Evolutionary conservation across 2,888 invertebrate species (phyloP), one percentile per base, ranked within the genome.

Genomic region (Meliscaeva auricollis): DNA sequence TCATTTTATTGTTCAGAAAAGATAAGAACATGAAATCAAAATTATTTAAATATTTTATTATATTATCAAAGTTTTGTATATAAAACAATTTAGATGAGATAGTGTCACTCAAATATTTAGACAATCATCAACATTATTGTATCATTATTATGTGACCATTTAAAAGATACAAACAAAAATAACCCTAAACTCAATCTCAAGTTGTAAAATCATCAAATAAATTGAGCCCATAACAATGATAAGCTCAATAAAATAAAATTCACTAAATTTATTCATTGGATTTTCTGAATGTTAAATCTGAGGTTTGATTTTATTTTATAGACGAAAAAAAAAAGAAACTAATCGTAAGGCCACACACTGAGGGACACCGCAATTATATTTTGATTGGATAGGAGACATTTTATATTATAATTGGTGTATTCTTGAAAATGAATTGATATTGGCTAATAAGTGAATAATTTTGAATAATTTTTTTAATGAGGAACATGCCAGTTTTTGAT

Each of bases 261-360:
- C 7, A 30, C 0, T 30, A 64, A 64, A 48, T 48, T 64, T 64
- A 64, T 66, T 66, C 66, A 35, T 66, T 66, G 17, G 48, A 35
- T 48, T 35, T 50, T 17, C 2, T 48, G 3, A 44, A n/a, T 30
- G 15, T 46, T 3, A 13, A 64, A 35, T 66, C n/a, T 50, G 5
- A 32, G 17, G 4, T 48, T 48, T 64, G 32, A 17, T 64, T 64
- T 48, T 15, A 32, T 64, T 66, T 66, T 30, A 44, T 48, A 20
- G 20, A 9, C 5, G 15, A 20, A 32, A n/a, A 38, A 41, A 20
- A 11, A 22, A 11, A 22, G 4, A 13, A 48, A 35, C n/a, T 50
- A 35, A 20, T 35, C 32, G 17, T 9, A n/a, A 35, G 66, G 48
- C 66, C 66, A 66, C 66, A 66, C 66, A 66, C 48, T 48, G 64